Percentiles rank a stretch among this genome's conserved stretches.
Evolutionary conservation across 2,888 invertebrate genomes (phyloP).

Genomic region (Scotopteryx bipunctaria): DNA sequence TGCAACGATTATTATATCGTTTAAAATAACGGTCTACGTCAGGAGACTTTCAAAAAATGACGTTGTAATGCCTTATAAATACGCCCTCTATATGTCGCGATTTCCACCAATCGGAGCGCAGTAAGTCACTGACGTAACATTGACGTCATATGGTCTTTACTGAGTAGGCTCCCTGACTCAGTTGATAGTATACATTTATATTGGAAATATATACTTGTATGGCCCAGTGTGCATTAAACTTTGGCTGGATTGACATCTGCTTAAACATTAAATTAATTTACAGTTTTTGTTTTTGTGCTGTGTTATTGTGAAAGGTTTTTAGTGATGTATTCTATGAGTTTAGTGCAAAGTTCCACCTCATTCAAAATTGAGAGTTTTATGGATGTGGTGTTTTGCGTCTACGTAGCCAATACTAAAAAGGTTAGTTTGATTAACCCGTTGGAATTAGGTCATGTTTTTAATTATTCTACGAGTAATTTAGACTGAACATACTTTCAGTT

Average conservation of each 20-base stretch:
- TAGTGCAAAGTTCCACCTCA: slow-evolving; percentile 44
- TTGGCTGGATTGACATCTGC: slow-evolving; percentile 14
- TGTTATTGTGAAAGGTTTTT: slow-evolving; percentile 22
- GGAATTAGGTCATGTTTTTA: not conserved
- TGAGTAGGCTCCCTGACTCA: slow-evolving; percentile 34
- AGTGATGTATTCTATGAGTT: slow-evolving; percentile 65
- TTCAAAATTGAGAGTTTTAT: slow-evolving; percentile 70
- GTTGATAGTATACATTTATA: slow-evolving; percentile 36
- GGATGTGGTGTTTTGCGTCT: slow-evolving; percentile 75
- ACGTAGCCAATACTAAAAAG: slow-evolving; percentile 59
- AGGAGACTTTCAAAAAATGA: slow-evolving; percentile 26
- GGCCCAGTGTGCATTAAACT: slow-evolving; percentile 27
- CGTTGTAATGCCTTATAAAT: slow-evolving; percentile 18
- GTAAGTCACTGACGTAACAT: slow-evolving; percentile 26
- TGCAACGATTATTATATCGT: slow-evolving; percentile 12
- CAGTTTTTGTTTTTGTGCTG: slow-evolving; percentile 20
- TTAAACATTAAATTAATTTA: not conserved
- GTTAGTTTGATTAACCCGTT: slow-evolving; percentile 40
- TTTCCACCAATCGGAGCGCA: slow-evolving; percentile 35
- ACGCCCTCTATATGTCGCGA: slow-evolving; percentile 29
- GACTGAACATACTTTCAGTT: too few species aligned
- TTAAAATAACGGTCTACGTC: slow-evolving; percentile 26
- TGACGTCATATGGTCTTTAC: slow-evolving; percentile 41
- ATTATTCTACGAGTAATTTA: not conserved
- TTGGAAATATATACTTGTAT: slow-evolving; percentile 30